Evolutionary conservation across 2,797 vertebrate genomes (phyloP).

Genomic region (Rhinatrema bivittatum): DNA sequence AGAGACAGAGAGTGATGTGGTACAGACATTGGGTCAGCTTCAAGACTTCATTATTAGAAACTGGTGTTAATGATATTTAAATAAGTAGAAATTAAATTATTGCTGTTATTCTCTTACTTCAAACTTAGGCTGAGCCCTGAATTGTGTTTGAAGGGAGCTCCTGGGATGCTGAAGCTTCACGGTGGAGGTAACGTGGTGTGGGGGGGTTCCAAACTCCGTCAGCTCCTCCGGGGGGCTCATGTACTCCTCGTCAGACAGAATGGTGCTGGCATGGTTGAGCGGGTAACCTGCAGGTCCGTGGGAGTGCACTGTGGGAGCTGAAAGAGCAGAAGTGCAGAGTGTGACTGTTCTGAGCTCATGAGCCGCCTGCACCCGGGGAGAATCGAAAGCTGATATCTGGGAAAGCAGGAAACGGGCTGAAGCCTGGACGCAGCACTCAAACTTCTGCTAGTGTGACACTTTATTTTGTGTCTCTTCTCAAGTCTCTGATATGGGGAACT

Average conservation of each 20-base stretch:
- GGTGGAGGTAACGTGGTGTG: slow-evolving; percentile 35
- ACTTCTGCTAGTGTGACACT: too few relatives aligned
- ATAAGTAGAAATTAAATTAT: too few relatives aligned
- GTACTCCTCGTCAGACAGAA: slow-evolving; percentile 96
- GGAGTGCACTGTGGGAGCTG: slow-evolving; percentile 58
- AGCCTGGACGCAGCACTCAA: background rate
- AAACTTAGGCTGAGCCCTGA: slow-evolving; percentile 83
- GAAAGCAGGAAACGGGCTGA: background rate
- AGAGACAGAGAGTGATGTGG: too few relatives aligned
- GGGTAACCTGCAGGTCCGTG: slow-evolving; percentile 62
- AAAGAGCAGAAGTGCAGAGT: slow-evolving; percentile 13
- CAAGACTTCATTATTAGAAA: too few relatives aligned
- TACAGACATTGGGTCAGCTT: too few relatives aligned
- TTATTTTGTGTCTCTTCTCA: too few relatives aligned
- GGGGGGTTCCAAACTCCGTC: slow-evolving; percentile 63
- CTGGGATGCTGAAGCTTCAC: slow-evolving; percentile 48
- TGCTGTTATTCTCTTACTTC: slow-evolving; percentile 79
- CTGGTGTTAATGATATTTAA: too few relatives aligned
- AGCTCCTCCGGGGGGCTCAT: slow-evolving; percentile 90
- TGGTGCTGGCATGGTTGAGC: slow-evolving; percentile 70
- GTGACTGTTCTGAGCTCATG: too few relatives aligned
- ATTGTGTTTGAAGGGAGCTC: slow-evolving; percentile 55
- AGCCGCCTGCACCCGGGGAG: slow-evolving; percentile 28
- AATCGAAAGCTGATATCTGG: background rate
- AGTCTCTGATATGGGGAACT: too few relatives aligned